Evolutionary conservation across 2,797 vertebrate species (phyloP), one percentile per base, ranked within the genome.

Genomic region (Lacerta bilineata): DNA sequence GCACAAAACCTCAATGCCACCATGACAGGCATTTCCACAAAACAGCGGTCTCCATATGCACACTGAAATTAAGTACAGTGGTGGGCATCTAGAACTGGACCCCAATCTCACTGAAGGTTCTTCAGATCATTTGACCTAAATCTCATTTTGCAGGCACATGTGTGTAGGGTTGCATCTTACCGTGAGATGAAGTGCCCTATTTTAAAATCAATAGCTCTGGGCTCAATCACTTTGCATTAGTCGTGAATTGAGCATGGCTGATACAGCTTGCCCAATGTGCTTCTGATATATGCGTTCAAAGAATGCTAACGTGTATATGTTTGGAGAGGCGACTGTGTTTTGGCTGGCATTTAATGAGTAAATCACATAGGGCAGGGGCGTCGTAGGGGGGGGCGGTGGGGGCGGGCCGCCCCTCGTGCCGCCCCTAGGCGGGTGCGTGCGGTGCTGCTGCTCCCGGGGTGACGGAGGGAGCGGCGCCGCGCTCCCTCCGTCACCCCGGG

Each of bases 11-110:
- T n/a, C 33, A 84, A 17, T 0, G 0, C 7, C 23, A 6, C 18
- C 15, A 1, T 8, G 1, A 1, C 9, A 66, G 10, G 8, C 29
- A 23, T 0, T 1, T 5, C 5, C 46, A 59, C 1, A 13, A 76
- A 50, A 76, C 0, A 4, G 23, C 75, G 2, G 8, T 3, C 78
- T 15, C 1, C 4, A 0, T 17, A 9, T 4, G 0, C 0, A 0
- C 29, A 36, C 39, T 46, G 17, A 1, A 61, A 33, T 36, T 5
- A n/a, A 69, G 27, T 72, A 2, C 0, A 0, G 1, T 0, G 0
- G 1, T 23, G 29, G 29, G 50, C 15, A 39, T 79, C 79, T 46
- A 27, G 50, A n/a, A 23, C 43, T 81, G 5, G 18, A n/a, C 4
- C 4, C 4, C 15, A 5, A 39, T 25, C 27, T 23, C 41, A 8